Conservation (phyloP, 2,113 vertebrate species). For the Crotalus viridis region DNA sequence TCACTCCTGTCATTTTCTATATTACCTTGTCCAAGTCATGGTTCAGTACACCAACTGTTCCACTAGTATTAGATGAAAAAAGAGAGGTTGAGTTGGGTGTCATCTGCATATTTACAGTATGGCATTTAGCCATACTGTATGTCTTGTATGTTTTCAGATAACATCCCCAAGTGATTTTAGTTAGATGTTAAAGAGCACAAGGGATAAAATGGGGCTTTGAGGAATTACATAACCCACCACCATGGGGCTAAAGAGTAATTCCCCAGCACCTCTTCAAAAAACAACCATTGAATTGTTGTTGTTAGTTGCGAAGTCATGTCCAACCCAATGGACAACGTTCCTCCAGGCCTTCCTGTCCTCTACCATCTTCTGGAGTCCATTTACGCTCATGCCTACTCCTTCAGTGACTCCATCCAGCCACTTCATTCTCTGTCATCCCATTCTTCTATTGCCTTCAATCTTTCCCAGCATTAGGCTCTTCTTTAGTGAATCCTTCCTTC, state of each 20-base stretch:
- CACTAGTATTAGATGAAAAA: neutral
- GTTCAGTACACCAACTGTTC: neutral
- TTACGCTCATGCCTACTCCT: no score
- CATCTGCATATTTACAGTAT: neutral
- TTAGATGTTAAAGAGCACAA: neutral
- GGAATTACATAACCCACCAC: neutral
- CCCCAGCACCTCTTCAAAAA: neutral
- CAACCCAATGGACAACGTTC: no score
- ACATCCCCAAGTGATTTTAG: neutral
- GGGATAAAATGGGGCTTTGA: neutral
- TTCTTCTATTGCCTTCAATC: no score
- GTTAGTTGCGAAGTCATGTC: no score
- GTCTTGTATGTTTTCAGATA: neutral
- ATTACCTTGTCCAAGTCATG: neutral
- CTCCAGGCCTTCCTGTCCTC: no score
- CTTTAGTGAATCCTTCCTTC: no score
- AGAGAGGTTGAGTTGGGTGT: neutral
- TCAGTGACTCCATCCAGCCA: no score
- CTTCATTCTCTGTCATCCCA: no score
- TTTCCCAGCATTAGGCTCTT: no score
- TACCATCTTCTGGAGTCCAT: no score
- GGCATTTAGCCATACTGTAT: neutral
- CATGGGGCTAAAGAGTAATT: neutral
- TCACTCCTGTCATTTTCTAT: neutral
- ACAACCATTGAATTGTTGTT: neutral